Percentiles rank a stretch among this genome's conserved stretches.
phyloP scores from a whole-genome alignment of 64 coral and sea anemone genomes.

The Pachyseris speciosa region DNA sequence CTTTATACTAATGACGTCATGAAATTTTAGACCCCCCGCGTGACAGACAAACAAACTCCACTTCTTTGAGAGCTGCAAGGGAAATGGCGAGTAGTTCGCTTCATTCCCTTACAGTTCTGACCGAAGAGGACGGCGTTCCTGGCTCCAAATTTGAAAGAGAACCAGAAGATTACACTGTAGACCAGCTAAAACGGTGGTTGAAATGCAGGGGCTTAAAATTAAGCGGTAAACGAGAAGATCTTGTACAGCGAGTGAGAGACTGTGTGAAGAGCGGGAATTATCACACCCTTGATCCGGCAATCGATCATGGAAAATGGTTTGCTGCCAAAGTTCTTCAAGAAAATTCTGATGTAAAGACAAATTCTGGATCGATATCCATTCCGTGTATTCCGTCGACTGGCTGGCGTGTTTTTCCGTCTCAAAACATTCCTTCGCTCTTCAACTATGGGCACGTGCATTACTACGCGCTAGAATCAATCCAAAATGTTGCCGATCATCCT shows the following conservation, averaged over 20 bases:
- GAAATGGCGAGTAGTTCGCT: constrained; percentile 3
- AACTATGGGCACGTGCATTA: constrained; percentile 44
- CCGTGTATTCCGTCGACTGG: neutral
- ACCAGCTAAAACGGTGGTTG: constrained; percentile 40
- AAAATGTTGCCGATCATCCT: neutral
- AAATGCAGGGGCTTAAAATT: constrained; percentile 42
- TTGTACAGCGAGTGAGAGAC: constrained; percentile 20
- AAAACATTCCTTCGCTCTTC: constrained; percentile 31
- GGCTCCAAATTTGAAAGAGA: constrained; percentile 26
- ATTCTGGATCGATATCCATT: neutral
- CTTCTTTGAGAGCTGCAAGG: constrained; percentile 2
- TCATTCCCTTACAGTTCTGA: constrained; percentile 27
- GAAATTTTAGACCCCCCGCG: constrained; percentile 23
- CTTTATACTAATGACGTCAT: constrained; percentile 22
- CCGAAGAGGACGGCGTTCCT: constrained; percentile 40
- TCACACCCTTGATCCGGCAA: neutral
- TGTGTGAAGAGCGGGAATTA: constrained; percentile 3
- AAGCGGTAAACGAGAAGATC: constrained; percentile 45
- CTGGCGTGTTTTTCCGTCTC: constrained; percentile 10
- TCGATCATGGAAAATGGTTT: constrained; percentile 41
- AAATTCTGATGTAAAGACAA: neutral
- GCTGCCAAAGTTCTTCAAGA: constrained; percentile 13
- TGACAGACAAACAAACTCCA: too few species aligned
- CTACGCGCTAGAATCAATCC: constrained; percentile 12
- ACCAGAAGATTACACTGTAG: constrained; percentile 34